Conservation (phyloP, 1,140 invertebrate species). For the Bombus ignitus region DNA sequence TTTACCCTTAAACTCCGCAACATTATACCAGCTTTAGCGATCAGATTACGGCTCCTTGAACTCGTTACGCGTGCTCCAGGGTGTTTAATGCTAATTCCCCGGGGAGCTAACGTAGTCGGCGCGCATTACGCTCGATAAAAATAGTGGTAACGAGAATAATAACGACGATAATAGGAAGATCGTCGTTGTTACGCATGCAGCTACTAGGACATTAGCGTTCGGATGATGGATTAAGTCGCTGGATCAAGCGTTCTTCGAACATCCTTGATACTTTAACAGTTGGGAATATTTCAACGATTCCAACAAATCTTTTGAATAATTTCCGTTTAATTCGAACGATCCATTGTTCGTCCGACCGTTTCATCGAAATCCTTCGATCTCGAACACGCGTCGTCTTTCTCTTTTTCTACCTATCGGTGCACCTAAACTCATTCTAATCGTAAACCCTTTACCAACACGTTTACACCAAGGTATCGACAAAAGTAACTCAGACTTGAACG, state of each 20-base stretch:
- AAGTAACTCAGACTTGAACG: too few species aligned
- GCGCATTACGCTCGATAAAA: constrained; percentile 34
- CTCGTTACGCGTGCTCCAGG: constrained; percentile 47
- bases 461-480: too few species aligned
- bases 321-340: background rate
- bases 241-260: too few species aligned
- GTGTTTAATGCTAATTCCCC: constrained; percentile 46
- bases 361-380: background rate
- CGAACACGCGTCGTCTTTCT: too few species aligned
- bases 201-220: background rate
- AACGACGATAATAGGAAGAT: constrained; percentile 21
- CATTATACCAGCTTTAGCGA: constrained; percentile 37
- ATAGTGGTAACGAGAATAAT: constrained; percentile 24
- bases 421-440: too few species aligned
- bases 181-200: constrained; percentile 14
- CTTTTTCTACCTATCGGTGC: too few species aligned
- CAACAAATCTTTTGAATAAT: background rate
- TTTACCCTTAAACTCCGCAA: background rate
- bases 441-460: too few species aligned
- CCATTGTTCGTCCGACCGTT: background rate
- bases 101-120: constrained; percentile 7
- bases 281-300: too few species aligned
- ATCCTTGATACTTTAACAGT: background rate
- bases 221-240: background rate
- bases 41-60: constrained; percentile 53